These are phyloP conservation scores for Melanotaenia trifasciata DNA, from an alignment of 2,797 vertebrate species.

Conservation along the genomic window DNA sequence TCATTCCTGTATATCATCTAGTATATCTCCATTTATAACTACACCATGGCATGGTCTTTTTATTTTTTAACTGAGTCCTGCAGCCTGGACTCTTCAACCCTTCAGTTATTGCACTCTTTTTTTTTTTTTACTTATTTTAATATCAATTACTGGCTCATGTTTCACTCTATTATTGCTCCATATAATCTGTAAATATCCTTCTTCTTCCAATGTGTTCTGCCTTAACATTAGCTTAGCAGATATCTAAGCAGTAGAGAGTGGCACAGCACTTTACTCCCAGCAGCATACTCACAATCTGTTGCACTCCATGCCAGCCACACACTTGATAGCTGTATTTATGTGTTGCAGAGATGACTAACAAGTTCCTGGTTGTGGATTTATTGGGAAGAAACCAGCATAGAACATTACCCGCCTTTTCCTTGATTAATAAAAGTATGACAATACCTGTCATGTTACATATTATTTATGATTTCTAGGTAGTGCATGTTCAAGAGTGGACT, in stretches of 20 bases:
- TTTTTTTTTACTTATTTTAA: slow-evolving; percentile 4
- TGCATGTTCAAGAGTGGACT: slow-evolving; percentile 10
- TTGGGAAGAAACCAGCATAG: background rate
- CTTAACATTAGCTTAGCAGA: slow-evolving; percentile 6
- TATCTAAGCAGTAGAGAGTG: slow-evolving; percentile 6
- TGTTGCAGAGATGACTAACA: slow-evolving; percentile 3
- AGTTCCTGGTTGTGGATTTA: slow-evolving; percentile 6
- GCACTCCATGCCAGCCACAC: slow-evolving; percentile 1
- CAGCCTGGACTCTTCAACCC: too few species aligned
- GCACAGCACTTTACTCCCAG: slow-evolving; percentile 10
- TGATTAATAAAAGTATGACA: slow-evolving; percentile 2
- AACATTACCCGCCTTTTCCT: background rate
- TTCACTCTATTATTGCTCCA: slow-evolving; percentile 3
- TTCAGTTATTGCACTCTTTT: background rate
- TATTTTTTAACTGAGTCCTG: background rate
- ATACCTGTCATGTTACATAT: background rate
- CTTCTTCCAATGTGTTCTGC: background rate
- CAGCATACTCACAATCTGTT: slow-evolving; percentile 18
- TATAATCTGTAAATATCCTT: background rate
- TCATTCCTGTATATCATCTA: background rate
- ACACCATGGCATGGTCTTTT: background rate
- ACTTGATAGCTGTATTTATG: slow-evolving; percentile 10
- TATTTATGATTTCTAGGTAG: slow-evolving; percentile 7
- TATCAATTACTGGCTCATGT: background rate
- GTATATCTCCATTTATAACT: too few species aligned